Conservation (phyloP, 1,140 invertebrate genomes). For the Drosophila pseudoobscura region DNA sequence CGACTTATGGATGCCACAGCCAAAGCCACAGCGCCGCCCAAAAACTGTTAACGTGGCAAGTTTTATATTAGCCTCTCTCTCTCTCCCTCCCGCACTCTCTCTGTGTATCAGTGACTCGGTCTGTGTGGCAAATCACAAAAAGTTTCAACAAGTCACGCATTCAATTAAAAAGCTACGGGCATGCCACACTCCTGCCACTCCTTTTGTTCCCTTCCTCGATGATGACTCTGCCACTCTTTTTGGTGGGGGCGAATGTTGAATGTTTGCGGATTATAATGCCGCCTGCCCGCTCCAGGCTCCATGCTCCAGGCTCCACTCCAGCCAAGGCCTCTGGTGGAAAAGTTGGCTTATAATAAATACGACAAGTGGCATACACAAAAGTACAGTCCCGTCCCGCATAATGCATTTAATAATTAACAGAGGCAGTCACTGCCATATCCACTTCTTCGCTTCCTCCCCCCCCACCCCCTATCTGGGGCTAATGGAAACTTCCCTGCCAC, state of each 20-base stretch:
- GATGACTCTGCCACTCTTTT: conserved; percentile 12
- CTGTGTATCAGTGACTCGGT: background rate
- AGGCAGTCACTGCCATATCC: no score
- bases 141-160: conserved; percentile 77
- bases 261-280: conserved; percentile 62
- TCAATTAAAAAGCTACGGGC: conserved; percentile 65
- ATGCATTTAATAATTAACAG: conserved; percentile 75
- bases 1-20: conserved; percentile 39
- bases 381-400: conserved; percentile 12
- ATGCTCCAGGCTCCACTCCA: background rate
- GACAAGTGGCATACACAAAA: conserved; percentile 19
- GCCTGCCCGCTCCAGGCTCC: no score
- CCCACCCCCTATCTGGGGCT: conserved; percentile 12
- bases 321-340: background rate
- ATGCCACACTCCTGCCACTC: conserved; percentile 6
- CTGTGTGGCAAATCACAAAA: conserved; percentile 64
- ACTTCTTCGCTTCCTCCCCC: conserved; percentile 14
- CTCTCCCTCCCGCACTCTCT: conserved; percentile 4
- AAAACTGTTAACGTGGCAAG: conserved; percentile 50
- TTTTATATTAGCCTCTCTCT: background rate
- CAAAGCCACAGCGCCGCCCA: conserved; percentile 10
- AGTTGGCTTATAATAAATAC: conserved; percentile 43
- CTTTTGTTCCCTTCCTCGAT: background rate
- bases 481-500: conserved; percentile 58
- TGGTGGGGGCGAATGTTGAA: conserved; percentile 33